These are phyloP conservation scores for Callocephalon fimbriatum DNA, from an alignment of 2,113 vertebrate species.

Conservation along the genomic window DNA sequence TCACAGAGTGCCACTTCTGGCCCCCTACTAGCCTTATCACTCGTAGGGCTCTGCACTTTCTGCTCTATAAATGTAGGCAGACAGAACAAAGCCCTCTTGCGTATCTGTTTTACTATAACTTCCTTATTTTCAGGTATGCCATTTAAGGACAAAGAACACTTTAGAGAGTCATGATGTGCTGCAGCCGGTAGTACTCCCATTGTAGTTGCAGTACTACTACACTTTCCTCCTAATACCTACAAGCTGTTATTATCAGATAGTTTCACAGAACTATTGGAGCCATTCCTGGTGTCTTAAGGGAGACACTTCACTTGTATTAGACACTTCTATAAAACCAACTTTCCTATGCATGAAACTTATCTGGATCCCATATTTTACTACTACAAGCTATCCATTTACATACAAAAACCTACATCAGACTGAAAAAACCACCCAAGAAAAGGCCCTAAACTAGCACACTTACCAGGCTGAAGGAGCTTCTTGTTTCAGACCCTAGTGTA, in stretches of 20 bases:
- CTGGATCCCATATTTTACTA: background rate
- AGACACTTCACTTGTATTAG: rapidly evolving
- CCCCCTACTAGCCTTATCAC: rapidly evolving
- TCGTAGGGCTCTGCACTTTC: rapidly evolving
- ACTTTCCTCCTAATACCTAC: background rate
- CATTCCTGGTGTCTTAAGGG: rapidly evolving
- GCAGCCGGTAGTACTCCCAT: background rate
- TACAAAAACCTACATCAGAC: background rate
- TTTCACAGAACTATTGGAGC: background rate
- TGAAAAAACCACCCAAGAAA: rapidly evolving
- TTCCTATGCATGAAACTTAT: rapidly evolving
- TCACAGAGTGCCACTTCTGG: background rate
- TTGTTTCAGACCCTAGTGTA: background rate
- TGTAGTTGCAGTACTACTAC: rapidly evolving
- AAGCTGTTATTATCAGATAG: background rate
- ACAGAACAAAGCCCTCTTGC: rapidly evolving
- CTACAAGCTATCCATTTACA: background rate
- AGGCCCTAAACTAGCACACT: rapidly evolving
- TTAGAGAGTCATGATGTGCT: background rate
- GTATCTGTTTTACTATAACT: background rate
- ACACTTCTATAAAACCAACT: background rate
- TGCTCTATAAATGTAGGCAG: rapidly evolving
- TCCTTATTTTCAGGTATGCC: background rate
- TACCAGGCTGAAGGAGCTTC: background rate
- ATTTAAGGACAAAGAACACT: background rate